Evolutionary conservation across 2,113 vertebrate species (phyloP), one percentile per base, ranked within the genome.

Genomic region (Pungitius pungitius): DNA sequence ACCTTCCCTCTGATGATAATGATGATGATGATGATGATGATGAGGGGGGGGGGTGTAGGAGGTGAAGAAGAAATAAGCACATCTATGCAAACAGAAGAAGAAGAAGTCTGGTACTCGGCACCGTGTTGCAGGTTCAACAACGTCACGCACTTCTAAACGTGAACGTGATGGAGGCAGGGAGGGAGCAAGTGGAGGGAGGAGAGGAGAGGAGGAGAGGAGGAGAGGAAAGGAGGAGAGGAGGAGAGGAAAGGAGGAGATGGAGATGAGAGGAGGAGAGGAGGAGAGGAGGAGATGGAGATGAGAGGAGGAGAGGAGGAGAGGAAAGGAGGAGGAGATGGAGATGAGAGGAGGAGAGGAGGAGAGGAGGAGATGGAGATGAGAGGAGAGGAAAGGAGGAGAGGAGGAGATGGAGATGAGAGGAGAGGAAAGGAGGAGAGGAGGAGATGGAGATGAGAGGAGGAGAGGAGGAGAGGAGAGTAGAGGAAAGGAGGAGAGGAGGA

Each of bases 71-170:
- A n/a, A 18, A 43, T 69, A 63, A 70, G 86, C 84, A 60, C 55
- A 40, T 43, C 71, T 81, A 87, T 84, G 83, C 80, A 75, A 82
- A 75, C 92, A 94, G 94, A 94, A 74, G 72, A 30, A 30, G 30
- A 83, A 67, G 75, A 84, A 73, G 84, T 86, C 84, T 86, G 90
- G 90, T 85, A 89, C 88, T 87, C 79, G n/a, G n/a, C n/a, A n/a
- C 55, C 93, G 93, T 94, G 95, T 96, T 96, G 96, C 95, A 95
- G 95, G 96, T 95, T 96, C 95, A 96, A 96, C 95, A 93, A 82
- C 58, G 42, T 22, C 40, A 18, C 63, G 39, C 37, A 74, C 58
- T 59, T 70, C 47, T 68, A 35, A 15, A 13, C 26, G 39, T 27
- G 15, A 43, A 20, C 6, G 59, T 42, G 42, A 64, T 14, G 14